Evolutionary conservation across 1,140 invertebrate genomes (phyloP), one percentile per base, ranked within the genome.

Genomic region (Sitophilus oryzae): DNA sequence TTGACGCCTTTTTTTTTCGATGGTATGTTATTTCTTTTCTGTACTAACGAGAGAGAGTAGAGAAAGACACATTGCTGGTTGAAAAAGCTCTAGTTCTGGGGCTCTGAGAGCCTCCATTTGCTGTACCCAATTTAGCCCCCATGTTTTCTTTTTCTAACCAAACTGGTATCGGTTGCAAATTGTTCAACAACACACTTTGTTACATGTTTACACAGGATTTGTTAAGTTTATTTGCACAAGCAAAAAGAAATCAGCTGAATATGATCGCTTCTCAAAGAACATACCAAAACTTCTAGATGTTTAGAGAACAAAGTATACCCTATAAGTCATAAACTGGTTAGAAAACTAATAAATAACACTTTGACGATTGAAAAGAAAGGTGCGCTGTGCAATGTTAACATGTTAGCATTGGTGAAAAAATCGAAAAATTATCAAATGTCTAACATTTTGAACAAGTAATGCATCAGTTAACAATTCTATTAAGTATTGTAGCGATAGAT

Each of bases 41-140:
- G n/a, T n/a, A n/a, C n/a, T n/a, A n/a, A n/a, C n/a, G n/a, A n/a
- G n/a, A n/a, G n/a, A n/a, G n/a, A n/a, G n/a, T n/a, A n/a, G n/a
- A n/a, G n/a, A n/a, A n/a, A n/a, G n/a, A n/a, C n/a, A n/a, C n/a
- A n/a, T n/a, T 82, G 69, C 85, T 85, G 56, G 84, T 84, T 19
- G 86, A 87, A 72, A 88, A 87, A 77, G 83, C 86, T 77, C 81
- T 79, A 65, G 80, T 79, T 65, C 79, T 80, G 64, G 81, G 83
- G 79, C 82, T 87, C 76, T 82, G 78, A 56, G 80, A 79, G 58
- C 82, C 82, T 14, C 47, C 55, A 65, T 80, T 82, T 61, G 84
- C 84, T 49, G 86, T 88, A 71, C 87, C 89, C 67, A 86, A 79
- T 76, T 89, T 89, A 72, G 85, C 86, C 77, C 87, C 88, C 88